Evolutionary conservation across 2,113 vertebrate species (phyloP).

Genomic region (Phrynocephalus versicolor): DNA sequence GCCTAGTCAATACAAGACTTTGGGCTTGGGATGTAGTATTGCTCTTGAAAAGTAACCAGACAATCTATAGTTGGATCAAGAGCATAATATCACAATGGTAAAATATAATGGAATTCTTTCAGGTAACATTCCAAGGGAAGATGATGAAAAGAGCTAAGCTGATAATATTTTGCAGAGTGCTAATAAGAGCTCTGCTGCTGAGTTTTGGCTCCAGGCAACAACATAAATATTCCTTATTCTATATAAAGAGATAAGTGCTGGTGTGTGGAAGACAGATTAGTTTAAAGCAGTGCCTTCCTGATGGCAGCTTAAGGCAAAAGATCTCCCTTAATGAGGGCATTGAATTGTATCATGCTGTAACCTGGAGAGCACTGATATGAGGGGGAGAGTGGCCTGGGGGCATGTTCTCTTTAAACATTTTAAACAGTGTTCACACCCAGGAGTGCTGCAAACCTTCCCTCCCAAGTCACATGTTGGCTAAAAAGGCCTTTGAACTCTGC

Average conservation of each 20-base stretch:
- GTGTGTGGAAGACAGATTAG: slow-evolving; percentile 19
- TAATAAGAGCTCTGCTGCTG: neutral
- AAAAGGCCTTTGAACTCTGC: neutral
- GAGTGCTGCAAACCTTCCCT: neutral
- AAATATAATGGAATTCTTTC: neutral
- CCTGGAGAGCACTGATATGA: neutral
- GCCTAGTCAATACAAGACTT: neutral
- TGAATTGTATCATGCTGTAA: neutral
- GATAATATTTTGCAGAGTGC: neutral
- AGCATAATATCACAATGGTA: neutral
- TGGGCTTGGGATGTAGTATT: neutral
- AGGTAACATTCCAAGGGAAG: neutral
- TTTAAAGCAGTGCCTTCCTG: slow-evolving; percentile 3
- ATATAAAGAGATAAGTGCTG: slow-evolving; percentile 27
- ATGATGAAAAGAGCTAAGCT: neutral
- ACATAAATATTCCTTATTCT: slow-evolving; percentile 26
- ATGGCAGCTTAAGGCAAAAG: slow-evolving; percentile 16
- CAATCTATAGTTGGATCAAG: neutral
- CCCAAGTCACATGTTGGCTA: neutral
- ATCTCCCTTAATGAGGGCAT: slow-evolving; percentile 2
- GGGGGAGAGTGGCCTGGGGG: neutral
- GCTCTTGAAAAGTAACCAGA: neutral
- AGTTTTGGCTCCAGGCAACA: slow-evolving; percentile 19
- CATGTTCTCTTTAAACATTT: neutral
- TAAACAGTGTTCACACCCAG: neutral